These are phyloP conservation scores for Patagioenas fasciata DNA, from an alignment of 2,113 vertebrate genomes.

Conservation along the genomic window DNA sequence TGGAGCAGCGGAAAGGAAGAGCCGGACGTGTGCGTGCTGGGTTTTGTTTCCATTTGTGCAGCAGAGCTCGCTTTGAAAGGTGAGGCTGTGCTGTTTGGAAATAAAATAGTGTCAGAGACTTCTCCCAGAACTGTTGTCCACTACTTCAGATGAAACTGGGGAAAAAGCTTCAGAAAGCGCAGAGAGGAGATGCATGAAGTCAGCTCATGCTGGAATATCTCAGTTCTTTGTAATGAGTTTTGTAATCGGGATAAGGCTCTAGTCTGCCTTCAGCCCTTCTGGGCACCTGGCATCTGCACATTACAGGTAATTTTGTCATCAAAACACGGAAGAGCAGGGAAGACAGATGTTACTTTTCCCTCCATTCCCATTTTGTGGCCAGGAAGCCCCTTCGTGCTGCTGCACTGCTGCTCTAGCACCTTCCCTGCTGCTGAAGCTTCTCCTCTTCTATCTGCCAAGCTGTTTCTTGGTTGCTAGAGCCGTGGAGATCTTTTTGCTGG, in stretches of 20 bases:
- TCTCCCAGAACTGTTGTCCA: neutral
- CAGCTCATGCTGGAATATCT: neutral
- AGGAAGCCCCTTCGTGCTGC: neutral
- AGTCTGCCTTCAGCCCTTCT: neutral
- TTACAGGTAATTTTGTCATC: neutral
- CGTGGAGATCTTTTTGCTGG: neutral
- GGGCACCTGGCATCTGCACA: neutral
- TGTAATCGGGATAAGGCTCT: neutral
- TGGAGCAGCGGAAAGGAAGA: constrained; percentile 94
- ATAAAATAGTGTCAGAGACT: neutral
- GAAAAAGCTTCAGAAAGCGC: neutral
- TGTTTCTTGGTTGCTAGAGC: neutral
- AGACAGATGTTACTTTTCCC: neutral
- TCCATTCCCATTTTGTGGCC: neutral
- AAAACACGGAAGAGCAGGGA: neutral
- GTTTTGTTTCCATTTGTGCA: constrained; percentile 95
- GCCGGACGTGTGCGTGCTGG: constrained; percentile 89
- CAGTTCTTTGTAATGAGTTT: neutral
- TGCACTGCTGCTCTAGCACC: neutral
- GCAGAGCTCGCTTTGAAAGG: constrained; percentile 89
- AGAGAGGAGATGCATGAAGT: neutral
- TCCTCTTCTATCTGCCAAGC: neutral
- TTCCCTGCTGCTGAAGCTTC: neutral
- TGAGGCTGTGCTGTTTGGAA: constrained; percentile 23
- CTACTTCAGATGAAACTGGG: neutral